A percentile compares a stretch with the other conserved stretches of the same genome.
Conservation (phyloP, 2,888 invertebrate genomes). For the Phyllotreta cruciferae region DNA sequence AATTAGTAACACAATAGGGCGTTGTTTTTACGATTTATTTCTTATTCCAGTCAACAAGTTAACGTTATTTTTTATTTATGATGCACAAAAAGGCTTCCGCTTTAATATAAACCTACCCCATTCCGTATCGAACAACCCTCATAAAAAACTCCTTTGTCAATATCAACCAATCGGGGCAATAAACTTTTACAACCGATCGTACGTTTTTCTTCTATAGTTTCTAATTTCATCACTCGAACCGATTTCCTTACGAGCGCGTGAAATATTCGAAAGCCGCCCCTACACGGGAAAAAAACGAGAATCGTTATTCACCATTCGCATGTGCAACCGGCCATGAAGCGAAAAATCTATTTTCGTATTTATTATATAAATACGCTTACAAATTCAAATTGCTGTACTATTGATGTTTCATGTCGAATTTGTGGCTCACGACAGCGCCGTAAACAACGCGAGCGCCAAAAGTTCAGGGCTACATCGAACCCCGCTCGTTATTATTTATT, state of each 20-base stretch:
- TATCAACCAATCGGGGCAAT: too few relatives aligned
- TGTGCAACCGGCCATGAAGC: conserved; percentile 25
- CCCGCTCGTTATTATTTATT: too few relatives aligned
- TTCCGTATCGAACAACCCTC: too few relatives aligned
- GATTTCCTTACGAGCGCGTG: conserved; percentile 3
- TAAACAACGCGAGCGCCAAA: conserved; percentile 1
- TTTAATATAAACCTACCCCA: too few relatives aligned
- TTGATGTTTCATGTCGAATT: conserved; percentile 33
- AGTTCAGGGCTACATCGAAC: conserved; percentile 10
- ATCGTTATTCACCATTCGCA: conserved; percentile 32
- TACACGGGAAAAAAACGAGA: background rate
- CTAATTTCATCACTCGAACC: background rate
- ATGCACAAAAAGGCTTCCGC: too few relatives aligned
- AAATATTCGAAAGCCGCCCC: conserved; percentile 1
- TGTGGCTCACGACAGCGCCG: conserved; percentile 11
- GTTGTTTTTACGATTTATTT: too few relatives aligned
- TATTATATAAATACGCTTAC: conserved; percentile 33
- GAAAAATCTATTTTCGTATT: conserved; percentile 32
- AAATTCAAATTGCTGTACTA: conserved; percentile 35
- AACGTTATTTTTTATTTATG: too few relatives aligned
- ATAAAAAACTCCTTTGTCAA: too few relatives aligned
- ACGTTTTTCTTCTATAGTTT: too few relatives aligned
- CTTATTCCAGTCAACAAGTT: too few relatives aligned
- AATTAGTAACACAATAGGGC: too few relatives aligned
- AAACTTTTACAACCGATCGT: too few relatives aligned